Evolutionary conservation across 1,140 invertebrate genomes (phyloP).

Genomic region (Drosophila insularis): DNA sequence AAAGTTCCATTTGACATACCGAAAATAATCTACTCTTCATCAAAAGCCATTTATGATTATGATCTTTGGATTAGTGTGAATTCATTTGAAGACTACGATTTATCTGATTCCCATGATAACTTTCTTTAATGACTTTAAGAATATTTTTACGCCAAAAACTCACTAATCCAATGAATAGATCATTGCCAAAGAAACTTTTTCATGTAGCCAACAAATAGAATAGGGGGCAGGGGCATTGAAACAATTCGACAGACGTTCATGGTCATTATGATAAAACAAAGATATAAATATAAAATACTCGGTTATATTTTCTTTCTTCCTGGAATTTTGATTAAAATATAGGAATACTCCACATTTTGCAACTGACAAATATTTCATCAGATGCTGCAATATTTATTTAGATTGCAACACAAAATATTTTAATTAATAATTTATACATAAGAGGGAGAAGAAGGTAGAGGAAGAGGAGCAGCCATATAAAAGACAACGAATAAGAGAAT

Average conservation of each 20-base stretch:
- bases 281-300: neutral
- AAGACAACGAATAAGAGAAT: constrained; percentile 40
- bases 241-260: neutral
- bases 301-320: neutral
- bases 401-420: constrained; percentile 19
- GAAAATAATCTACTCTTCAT: neutral
- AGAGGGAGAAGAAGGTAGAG: neutral
- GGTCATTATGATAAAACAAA: neutral
- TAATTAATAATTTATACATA: neutral
- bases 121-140: no score
- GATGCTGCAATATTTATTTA: constrained; percentile 32
- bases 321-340: neutral
- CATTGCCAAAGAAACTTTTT: no score
- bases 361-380: constrained; percentile 43
- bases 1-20: neutral
- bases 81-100: no score
- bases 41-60: no score
- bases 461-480: neutral
- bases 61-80: no score
- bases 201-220: no score
- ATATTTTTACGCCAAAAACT: no score
- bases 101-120: no score
- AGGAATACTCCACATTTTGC: neutral
- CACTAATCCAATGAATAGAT: neutral
- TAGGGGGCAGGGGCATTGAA: no score